Evolutionary conservation across 2,888 invertebrate genomes (phyloP).

Genomic region (Netelia fuscicornis): DNA sequence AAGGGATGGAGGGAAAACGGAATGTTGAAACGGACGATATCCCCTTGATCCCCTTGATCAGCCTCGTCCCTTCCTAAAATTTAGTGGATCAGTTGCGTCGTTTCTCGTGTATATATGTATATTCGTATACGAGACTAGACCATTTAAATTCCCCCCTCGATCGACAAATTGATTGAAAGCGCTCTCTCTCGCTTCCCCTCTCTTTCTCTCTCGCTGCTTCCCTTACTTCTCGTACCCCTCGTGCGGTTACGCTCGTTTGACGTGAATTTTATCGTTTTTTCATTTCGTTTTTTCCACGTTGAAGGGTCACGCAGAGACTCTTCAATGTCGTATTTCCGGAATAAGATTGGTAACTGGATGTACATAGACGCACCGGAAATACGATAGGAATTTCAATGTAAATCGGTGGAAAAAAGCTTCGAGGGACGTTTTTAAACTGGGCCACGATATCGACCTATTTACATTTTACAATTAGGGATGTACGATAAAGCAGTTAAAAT

Average conservation of each 20-base stretch:
- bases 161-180: constrained; percentile 15
- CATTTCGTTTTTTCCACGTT: not conserved
- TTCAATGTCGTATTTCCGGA: not conserved
- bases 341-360: not conserved
- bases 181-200: not conserved
- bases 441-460: not conserved
- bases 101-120: not conserved
- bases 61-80: not conserved
- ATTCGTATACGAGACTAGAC: constrained; percentile 2
- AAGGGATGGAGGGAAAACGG: not conserved
- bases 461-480: not conserved
- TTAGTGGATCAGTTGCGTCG: not conserved
- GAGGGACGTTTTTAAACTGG: not conserved
- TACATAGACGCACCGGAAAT: not conserved
- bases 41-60: constrained; percentile 6
- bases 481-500: not conserved
- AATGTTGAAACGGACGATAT: not conserved
- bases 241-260: constrained; percentile 1
- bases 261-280: constrained; percentile 5
- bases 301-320: not conserved
- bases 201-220: not conserved
- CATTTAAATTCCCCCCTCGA: constrained; percentile 18
- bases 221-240: not conserved
- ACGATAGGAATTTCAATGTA: not conserved
- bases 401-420: not conserved